A percentile compares a stretch with the other conserved stretches of the same genome.
These are phyloP conservation scores for Parotocinclus haroldoi DNA, from an alignment of 2,797 vertebrate genomes.

Conservation along the genomic window DNA sequence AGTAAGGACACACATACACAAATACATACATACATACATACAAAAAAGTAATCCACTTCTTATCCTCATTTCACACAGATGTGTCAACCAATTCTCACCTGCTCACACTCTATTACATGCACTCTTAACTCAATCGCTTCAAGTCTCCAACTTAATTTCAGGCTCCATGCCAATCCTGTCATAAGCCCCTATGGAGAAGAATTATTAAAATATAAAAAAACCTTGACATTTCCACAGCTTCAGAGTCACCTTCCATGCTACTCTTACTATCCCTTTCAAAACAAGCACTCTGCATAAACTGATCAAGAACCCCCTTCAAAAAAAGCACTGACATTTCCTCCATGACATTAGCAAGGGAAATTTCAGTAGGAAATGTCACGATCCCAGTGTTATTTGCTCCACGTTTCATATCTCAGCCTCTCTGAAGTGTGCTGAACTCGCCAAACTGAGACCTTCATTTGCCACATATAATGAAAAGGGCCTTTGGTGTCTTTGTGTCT, in stretches of 20 bases:
- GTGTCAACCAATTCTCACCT: constrained; percentile 33
- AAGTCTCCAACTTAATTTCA: constrained; percentile 44
- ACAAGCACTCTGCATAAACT: constrained; percentile 51
- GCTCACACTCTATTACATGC: constrained; percentile 30
- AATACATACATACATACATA: background rate
- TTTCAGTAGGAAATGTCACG: constrained; percentile 63
- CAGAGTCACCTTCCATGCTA: constrained; percentile 44
- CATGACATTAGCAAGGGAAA: constrained; percentile 59
- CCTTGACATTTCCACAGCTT: constrained; percentile 71
- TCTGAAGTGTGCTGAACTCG: constrained; percentile 12
- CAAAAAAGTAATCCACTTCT: too few relatives aligned
- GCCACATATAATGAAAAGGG: constrained; percentile 30
- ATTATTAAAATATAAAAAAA: constrained; percentile 50
- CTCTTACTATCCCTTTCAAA: constrained; percentile 47
- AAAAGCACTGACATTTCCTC: constrained; percentile 66
- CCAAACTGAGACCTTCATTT: constrained; percentile 12
- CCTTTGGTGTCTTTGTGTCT: constrained; percentile 24
- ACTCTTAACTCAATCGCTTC: constrained; percentile 47
- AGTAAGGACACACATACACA: constrained; percentile 57
- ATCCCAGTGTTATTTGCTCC: constrained; percentile 28
- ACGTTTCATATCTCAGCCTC: constrained; percentile 26
- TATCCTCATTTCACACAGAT: constrained; percentile 20
- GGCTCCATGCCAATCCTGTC: constrained; percentile 52
- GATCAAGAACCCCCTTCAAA: constrained; percentile 45
- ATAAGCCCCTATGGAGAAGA: constrained; percentile 47